These are phyloP conservation scores for Polydrusus tereticollis DNA, from an alignment of 2,888 invertebrate genomes.

Conservation along the genomic window DNA sequence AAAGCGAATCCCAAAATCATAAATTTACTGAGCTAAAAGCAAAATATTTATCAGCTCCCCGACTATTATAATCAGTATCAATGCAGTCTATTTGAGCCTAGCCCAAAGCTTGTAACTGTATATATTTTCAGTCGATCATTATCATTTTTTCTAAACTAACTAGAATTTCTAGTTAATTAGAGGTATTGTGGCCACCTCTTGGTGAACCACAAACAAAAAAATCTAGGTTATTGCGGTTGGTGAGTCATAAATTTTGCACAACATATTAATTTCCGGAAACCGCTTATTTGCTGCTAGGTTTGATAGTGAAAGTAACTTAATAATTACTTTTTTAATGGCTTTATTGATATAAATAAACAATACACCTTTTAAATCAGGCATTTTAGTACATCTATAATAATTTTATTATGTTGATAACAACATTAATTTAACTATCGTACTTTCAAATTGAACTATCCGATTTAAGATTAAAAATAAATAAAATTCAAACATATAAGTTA, in stretches of 20 bases:
- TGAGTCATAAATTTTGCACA: neutral
- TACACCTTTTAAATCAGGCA: neutral
- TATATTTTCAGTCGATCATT: constrained; percentile 15
- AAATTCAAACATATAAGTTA: no score
- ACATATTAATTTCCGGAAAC: constrained; percentile 6
- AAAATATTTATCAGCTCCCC: neutral
- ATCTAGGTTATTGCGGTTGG: constrained; percentile 6
- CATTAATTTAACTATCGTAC: neutral
- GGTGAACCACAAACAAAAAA: neutral
- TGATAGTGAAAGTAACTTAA: constrained; percentile 1
- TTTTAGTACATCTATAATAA: neutral
- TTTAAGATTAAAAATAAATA: no score
- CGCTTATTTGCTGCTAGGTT: neutral
- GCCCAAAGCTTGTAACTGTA: neutral
- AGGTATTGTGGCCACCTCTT: neutral
- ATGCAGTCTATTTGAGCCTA: neutral
- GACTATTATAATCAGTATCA: neutral
- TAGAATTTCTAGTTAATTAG: constrained; percentile 3
- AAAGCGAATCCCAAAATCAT: no score
- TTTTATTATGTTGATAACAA: neutral
- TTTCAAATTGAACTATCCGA: no score
- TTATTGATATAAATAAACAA: neutral
- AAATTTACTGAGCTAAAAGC: no score
- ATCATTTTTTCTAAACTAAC: constrained; percentile 4
- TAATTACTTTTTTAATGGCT: neutral